Conservation (phyloP, 2,113 vertebrate species). For the Fulica atra region DNA sequence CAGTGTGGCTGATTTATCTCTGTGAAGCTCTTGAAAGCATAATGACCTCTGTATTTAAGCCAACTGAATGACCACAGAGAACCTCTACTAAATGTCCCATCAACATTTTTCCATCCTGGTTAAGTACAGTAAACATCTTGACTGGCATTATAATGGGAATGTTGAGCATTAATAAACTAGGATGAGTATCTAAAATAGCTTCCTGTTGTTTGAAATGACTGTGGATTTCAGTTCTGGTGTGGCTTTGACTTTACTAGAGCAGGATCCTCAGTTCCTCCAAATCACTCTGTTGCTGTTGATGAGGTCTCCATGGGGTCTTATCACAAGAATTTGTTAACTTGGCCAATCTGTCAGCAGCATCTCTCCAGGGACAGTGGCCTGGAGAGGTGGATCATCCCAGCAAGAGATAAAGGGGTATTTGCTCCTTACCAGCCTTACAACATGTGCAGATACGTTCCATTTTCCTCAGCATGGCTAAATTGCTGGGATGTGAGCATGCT, state of each 20-base stretch:
- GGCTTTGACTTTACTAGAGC: background rate
- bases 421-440: background rate
- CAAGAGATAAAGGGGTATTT: background rate
- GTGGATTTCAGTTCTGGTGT: background rate
- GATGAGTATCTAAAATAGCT: background rate
- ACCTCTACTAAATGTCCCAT: background rate
- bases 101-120: background rate
- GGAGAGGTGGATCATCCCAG: background rate
- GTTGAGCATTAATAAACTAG: background rate
- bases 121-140: background rate
- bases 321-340: background rate
- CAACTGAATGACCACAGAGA: background rate
- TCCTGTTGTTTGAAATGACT: background rate
- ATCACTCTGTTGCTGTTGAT: background rate
- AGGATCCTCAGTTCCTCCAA: background rate
- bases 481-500: background rate
- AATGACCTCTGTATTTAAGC: background rate
- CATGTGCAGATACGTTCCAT: background rate
- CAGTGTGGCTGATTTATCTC: background rate
- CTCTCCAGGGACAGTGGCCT: background rate
- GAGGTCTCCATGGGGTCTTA: background rate
- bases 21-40: background rate
- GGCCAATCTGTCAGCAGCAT: background rate
- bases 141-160: background rate
- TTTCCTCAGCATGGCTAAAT: background rate